A percentile compares a stretch with the other conserved stretches of the same genome.
Evolutionary conservation across 2,113 vertebrate genomes (phyloP).

Genomic region (Speoplatyrhinus poulsoni): DNA sequence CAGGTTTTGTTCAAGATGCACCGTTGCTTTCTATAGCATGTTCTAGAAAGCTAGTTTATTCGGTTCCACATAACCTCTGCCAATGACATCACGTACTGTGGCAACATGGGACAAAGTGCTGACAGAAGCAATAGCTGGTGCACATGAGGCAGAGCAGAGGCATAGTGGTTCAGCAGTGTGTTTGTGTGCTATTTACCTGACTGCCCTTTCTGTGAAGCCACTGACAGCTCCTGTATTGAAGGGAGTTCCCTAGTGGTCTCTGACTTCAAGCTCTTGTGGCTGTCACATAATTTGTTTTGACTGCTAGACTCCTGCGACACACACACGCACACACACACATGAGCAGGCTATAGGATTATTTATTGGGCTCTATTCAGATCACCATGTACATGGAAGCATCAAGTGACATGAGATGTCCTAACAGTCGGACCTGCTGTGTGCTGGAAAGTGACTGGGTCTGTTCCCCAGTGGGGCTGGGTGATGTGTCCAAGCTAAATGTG

Average conservation of each 20-base stretch:
- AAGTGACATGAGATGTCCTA: neutral
- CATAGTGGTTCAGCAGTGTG: neutral
- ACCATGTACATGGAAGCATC: too few species aligned
- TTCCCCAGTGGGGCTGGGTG: constrained; percentile 34
- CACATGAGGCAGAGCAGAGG: too few species aligned
- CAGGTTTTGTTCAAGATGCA: too few species aligned
- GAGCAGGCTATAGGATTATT: neutral
- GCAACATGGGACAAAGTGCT: too few species aligned
- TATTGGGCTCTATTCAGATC: neutral
- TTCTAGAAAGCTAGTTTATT: too few species aligned
- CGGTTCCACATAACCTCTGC: too few species aligned
- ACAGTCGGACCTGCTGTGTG: constrained; percentile 59
- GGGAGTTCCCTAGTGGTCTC: constrained; percentile 16
- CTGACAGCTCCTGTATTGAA: constrained; percentile 20
- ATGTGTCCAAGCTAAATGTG: constrained; percentile 72
- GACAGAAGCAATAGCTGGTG: too few species aligned
- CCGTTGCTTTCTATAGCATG: too few species aligned
- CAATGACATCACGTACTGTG: too few species aligned
- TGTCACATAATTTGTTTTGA: constrained; percentile 24
- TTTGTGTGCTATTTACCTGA: constrained; percentile 32
- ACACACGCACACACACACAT: neutral
- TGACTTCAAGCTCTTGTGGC: constrained; percentile 23
- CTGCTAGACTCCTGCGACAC: constrained; percentile 38
- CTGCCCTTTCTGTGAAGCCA: constrained; percentile 26
- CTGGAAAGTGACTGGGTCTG: constrained; percentile 15